Evolutionary conservation across 1,140 invertebrate genomes (phyloP).

Genomic region (Odontomachus brunneus): DNA sequence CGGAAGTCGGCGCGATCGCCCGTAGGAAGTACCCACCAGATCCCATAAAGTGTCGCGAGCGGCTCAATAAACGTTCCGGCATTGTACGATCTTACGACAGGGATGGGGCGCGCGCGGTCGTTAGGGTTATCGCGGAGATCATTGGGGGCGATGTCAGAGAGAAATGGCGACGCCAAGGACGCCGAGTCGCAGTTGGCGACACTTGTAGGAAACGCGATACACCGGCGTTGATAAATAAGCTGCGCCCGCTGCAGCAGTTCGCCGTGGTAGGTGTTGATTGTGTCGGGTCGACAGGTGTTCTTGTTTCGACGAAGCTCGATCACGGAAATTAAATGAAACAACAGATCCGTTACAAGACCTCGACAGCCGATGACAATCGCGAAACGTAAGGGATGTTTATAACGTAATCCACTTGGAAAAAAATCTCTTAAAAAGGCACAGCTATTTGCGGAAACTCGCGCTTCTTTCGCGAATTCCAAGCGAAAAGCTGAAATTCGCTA

Average conservation of each 20-base stretch:
- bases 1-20: constrained; percentile 37
- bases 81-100: constrained; percentile 27
- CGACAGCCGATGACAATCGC: too few relatives aligned
- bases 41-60: constrained; percentile 53
- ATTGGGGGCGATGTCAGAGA: neutral
- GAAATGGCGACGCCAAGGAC: neutral
- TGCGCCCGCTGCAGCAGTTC: neutral
- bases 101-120: neutral
- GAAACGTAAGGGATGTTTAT: too few relatives aligned
- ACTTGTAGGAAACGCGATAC: constrained; percentile 2
- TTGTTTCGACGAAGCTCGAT: neutral
- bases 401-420: too few relatives aligned
- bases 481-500: too few relatives aligned
- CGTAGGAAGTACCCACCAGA: constrained; percentile 37
- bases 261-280: neutral
- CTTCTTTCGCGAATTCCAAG: too few relatives aligned
- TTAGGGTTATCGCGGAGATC: constrained; percentile 40
- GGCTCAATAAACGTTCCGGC: constrained; percentile 53
- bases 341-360: too few relatives aligned
- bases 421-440: too few relatives aligned
- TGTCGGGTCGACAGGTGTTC: neutral
- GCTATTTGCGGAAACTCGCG: too few relatives aligned
- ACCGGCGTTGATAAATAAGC: constrained; percentile 7
- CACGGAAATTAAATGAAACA: neutral
- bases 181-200: neutral